Percentiles rank a stretch among this genome's conserved stretches.
These are phyloP conservation scores for Hybos culiciformis DNA, from an alignment of 2,888 invertebrate genomes.

Conservation along the genomic window DNA sequence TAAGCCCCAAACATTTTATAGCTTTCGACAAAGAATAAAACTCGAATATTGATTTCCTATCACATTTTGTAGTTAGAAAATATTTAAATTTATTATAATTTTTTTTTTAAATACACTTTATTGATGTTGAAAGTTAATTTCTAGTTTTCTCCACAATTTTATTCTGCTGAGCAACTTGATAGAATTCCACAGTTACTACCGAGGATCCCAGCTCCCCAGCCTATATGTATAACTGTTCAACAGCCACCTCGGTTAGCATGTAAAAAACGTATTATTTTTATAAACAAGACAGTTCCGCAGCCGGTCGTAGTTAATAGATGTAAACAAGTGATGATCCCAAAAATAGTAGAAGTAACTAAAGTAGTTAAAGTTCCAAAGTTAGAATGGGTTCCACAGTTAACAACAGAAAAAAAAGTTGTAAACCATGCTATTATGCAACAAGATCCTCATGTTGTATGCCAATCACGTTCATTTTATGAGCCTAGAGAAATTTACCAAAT, in stretches of 20 bases:
- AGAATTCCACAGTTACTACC: conserved; percentile 29
- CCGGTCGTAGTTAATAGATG: conserved; percentile 30
- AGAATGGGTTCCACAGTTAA: conserved; percentile 29
- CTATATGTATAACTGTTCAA: conserved; percentile 30
- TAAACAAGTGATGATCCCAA: conserved; percentile 26
- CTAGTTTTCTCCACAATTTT: conserved; percentile 28
- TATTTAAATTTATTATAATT: too few relatives aligned
- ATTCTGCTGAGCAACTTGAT: conserved; percentile 25
- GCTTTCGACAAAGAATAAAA: too few relatives aligned
- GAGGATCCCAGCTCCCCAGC: conserved; percentile 25
- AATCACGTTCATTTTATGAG: conserved; percentile 26
- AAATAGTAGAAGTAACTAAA: conserved; percentile 27
- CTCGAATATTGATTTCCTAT: too few relatives aligned
- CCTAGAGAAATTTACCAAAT: conserved; percentile 30
- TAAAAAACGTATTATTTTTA: conserved; percentile 29
- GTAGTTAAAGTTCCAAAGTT: conserved; percentile 27
- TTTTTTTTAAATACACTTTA: too few relatives aligned
- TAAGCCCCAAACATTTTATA: too few relatives aligned
- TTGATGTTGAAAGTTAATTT: too few relatives aligned
- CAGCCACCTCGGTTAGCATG: conserved; percentile 28
- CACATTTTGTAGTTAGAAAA: too few relatives aligned
- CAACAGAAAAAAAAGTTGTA: conserved; percentile 28
- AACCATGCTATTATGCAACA: conserved; percentile 28
- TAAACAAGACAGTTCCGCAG: conserved; percentile 26
- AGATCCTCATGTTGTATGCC: conserved; percentile 30